Percentiles rank a stretch among this genome's conserved stretches.
Evolutionary conservation across 2,888 invertebrate species (phyloP).

Genomic region (Microchrysa polita): DNA sequence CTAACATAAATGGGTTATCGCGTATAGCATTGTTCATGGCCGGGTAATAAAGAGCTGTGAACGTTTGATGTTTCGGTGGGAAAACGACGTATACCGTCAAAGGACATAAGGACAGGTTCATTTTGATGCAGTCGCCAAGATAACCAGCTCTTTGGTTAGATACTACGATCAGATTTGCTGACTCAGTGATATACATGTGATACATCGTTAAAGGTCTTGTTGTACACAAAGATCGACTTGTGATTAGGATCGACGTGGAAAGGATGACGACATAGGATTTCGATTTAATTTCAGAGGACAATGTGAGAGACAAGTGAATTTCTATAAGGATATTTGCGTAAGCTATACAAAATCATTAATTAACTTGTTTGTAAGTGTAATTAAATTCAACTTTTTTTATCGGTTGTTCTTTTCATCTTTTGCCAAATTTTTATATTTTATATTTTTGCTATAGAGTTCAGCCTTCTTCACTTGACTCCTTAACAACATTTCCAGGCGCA

Average conservation of each 20-base stretch:
- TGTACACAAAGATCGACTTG: conserved; percentile 46
- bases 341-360: too few species aligned
- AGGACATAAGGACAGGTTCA: conserved; percentile 23
- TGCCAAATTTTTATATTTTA: too few species aligned
- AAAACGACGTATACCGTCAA: conserved; percentile 2
- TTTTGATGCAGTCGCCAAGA: conserved; percentile 14
- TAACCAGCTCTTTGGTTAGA: background rate
- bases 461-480: too few species aligned
- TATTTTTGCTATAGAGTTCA: too few species aligned
- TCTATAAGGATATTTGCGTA: too few species aligned
- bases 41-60: conserved; percentile 43
- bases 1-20: conserved; percentile 23
- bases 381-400: too few species aligned
- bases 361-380: too few species aligned
- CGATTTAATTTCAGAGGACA: background rate
- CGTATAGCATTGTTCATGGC: background rate
- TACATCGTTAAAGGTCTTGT: conserved; percentile 49
- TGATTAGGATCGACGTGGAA: conserved; percentile 23
- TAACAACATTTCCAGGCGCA: too few species aligned
- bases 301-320: conserved; percentile 21
- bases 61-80: conserved; percentile 39
- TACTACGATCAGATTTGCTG: conserved; percentile 35
- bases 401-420: too few species aligned
- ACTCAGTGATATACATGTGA: conserved; percentile 46
- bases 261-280: background rate